Percentiles rank a stretch among this genome's conserved stretches.
Conservation (phyloP, 2,888 invertebrate genomes). For the Thyatira batis region DNA sequence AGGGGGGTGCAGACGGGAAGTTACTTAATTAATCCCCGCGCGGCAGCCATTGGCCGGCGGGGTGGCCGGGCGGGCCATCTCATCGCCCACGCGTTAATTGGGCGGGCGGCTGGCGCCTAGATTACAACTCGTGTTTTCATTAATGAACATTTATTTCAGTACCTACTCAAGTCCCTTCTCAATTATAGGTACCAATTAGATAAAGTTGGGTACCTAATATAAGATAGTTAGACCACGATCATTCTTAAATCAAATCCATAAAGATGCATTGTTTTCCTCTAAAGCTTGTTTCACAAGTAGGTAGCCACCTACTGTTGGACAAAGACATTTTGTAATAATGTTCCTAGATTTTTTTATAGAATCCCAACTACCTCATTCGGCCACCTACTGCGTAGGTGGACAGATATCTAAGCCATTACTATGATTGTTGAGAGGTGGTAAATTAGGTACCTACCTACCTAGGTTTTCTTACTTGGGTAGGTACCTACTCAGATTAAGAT, state of each 20-base stretch:
- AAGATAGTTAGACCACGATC: too few relatives aligned
- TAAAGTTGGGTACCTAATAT: conserved; percentile 14
- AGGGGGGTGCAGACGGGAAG: conserved; percentile 68
- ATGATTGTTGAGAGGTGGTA: not conserved
- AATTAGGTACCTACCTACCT: too few relatives aligned
- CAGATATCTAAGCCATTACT: not conserved
- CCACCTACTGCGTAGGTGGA: not conserved
- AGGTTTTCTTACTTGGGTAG: too few relatives aligned
- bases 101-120: conserved; percentile 67
- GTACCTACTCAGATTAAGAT: conserved; percentile 5
- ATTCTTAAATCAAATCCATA: too few relatives aligned
- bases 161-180: conserved; percentile 17
- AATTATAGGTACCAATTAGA: conserved; percentile 17
- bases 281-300: conserved; percentile 8
- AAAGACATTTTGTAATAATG: conserved; percentile 1
- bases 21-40: conserved; percentile 82
- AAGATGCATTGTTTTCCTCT: not conserved
- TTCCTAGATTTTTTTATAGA: conserved; percentile 14
- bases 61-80: conserved; percentile 65
- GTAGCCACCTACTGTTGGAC: not conserved
- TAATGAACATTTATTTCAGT: conserved; percentile 66
- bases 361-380: conserved; percentile 9
- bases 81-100: conserved; percentile 81
- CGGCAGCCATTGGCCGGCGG: conserved; percentile 78
- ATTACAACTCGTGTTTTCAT: conserved; percentile 60